phyloP scores from a whole-genome alignment of 2,113 vertebrate species.

The Corythaeola cristata region DNA sequence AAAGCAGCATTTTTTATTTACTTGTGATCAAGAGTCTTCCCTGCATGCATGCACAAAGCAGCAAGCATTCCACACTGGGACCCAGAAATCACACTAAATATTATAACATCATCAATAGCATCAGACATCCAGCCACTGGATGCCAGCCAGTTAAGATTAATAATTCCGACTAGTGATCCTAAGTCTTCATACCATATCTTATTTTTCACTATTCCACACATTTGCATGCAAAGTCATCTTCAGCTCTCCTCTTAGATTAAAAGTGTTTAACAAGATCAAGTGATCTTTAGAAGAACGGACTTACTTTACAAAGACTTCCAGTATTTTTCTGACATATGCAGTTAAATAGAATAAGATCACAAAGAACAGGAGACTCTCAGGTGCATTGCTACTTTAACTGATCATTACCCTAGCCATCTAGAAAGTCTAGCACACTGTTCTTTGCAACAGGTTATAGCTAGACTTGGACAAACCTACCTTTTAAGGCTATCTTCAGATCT shows the following conservation, averaged over 20 bases:
- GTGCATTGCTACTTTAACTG: background rate
- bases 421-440: background rate
- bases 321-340: background rate
- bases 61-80: background rate
- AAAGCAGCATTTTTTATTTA: background rate
- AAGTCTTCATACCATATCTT: background rate
- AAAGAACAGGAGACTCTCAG: background rate
- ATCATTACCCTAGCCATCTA: background rate
- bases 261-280: background rate
- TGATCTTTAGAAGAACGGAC: background rate
- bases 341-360: background rate
- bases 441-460: background rate
- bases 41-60: background rate
- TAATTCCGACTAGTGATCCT: background rate
- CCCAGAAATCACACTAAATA: background rate
- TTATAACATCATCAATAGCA: background rate
- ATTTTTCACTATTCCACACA: background rate
- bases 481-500: background rate
- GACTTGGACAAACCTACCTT: background rate
- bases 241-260: background rate
- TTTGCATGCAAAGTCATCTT: background rate
- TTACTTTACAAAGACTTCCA: background rate
- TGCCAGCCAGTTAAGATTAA: background rate
- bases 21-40: background rate
- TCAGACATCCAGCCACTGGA: background rate